Evolutionary conservation across 2,113 vertebrate genomes (phyloP).

Genomic region (Atractosteus spatula): DNA sequence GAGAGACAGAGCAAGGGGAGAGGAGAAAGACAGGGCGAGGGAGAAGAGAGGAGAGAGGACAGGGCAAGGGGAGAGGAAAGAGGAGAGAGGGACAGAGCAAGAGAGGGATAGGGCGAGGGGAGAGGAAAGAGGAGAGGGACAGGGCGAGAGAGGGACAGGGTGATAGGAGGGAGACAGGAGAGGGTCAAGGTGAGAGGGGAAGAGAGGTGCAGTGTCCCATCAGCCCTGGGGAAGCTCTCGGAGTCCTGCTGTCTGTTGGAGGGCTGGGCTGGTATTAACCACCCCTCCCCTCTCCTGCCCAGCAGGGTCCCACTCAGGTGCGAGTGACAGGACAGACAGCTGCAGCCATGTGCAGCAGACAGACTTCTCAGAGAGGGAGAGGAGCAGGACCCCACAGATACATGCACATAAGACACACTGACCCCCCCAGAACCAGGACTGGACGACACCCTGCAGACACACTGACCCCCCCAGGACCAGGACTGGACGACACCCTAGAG

Average conservation of each 20-base stretch:
- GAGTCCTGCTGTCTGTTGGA: not conserved
- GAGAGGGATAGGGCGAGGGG: not conserved
- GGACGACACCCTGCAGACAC: too few relatives aligned
- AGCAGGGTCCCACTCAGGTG: slow-evolving; percentile 44
- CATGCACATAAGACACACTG: too few relatives aligned
- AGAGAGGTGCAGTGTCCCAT: not conserved
- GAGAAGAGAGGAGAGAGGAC: not conserved
- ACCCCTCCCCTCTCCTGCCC: not conserved
- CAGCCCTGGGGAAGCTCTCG: not conserved
- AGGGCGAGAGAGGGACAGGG: slow-evolving; percentile 12
- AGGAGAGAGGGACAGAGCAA: too few relatives aligned
- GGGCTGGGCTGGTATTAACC: not conserved
- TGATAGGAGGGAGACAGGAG: not conserved
- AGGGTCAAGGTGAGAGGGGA: slow-evolving; percentile 2
- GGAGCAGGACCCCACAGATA: not conserved
- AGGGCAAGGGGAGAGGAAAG: too few relatives aligned
- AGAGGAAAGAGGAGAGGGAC: slow-evolving; percentile 12
- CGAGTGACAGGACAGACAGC: slow-evolving; percentile 44
- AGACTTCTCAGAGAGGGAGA: slow-evolving; percentile 35
- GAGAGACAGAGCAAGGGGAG: not conserved
- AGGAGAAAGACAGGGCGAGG: not conserved
- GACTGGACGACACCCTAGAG: too few relatives aligned
- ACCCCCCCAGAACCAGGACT: too few relatives aligned
- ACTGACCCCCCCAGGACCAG: too few relatives aligned
- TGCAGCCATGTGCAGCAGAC: slow-evolving; percentile 55